These are phyloP conservation scores for Eupithecia subumbrata DNA, from an alignment of 2,888 invertebrate species.

Conservation along the genomic window DNA sequence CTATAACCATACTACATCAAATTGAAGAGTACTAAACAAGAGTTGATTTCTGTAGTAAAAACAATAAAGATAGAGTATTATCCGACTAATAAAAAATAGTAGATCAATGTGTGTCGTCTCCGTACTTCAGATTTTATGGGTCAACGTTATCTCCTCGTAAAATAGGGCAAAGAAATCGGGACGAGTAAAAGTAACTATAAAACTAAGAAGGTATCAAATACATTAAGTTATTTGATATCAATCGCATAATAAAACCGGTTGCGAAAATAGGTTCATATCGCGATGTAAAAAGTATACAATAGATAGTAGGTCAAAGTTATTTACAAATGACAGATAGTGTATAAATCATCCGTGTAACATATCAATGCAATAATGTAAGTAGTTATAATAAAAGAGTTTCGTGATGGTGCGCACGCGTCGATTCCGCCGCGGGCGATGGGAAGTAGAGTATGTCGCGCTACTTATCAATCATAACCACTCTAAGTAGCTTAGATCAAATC, in stretches of 20 bases:
- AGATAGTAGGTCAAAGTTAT: constrained; percentile 65
- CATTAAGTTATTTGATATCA: constrained; percentile 17
- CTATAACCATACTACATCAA: neutral
- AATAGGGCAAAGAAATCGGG: constrained; percentile 50
- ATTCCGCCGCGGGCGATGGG: constrained; percentile 48
- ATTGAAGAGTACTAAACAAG: neutral
- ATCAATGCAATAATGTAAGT: constrained; percentile 68
- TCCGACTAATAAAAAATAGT: constrained; percentile 9
- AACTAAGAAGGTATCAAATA: constrained; percentile 41
- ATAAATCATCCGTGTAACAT: constrained; percentile 74
- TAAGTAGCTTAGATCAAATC: constrained; percentile 16
- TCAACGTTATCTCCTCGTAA: constrained; percentile 42
- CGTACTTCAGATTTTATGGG: constrained; percentile 44
- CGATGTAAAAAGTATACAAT: constrained; percentile 51
- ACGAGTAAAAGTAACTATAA: constrained; percentile 56
- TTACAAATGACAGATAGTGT: constrained; percentile 62
- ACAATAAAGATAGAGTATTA: constrained; percentile 6
- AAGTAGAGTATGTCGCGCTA: constrained; percentile 76
- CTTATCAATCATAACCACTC: constrained; percentile 67
- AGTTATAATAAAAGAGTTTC: constrained; percentile 64
- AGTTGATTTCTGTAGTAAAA: constrained; percentile 11
- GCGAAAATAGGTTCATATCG: constrained; percentile 52
- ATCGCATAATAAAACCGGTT: constrained; percentile 56
- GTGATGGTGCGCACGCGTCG: constrained; percentile 55
- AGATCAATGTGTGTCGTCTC: constrained; percentile 16